These are phyloP conservation scores for Pardosa pseudoannulata DNA, from an alignment of 2,888 invertebrate genomes.

Conservation along the genomic window DNA sequence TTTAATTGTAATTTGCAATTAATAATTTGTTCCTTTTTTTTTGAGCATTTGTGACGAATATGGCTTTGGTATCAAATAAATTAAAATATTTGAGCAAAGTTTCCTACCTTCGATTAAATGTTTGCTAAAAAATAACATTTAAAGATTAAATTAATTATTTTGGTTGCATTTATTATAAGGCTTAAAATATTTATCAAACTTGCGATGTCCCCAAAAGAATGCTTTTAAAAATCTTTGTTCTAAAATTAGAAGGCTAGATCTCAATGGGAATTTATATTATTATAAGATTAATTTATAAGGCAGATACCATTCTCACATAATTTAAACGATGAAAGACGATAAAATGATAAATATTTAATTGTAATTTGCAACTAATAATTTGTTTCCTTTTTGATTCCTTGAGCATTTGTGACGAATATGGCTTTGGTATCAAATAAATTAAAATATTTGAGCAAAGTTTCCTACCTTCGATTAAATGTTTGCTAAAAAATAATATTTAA, in stretches of 20 bases:
- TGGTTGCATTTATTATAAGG: no score
- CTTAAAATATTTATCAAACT: no score
- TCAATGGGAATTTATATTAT: no score
- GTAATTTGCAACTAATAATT: not conserved
- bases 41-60: not conserved
- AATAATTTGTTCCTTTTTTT: not conserved
- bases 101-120: not conserved
- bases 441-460: constrained; percentile 1
- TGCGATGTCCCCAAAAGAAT: no score
- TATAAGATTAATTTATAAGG: no score
- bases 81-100: constrained; percentile 4
- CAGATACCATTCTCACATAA: no score
- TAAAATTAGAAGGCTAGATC: no score
- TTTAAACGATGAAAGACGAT: no score
- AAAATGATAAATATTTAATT: not conserved
- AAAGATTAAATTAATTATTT: not conserved
- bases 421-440: not conserved
- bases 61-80: not conserved
- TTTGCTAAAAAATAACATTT: not conserved
- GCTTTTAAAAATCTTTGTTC: no score
- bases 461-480: not conserved
- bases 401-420: not conserved
- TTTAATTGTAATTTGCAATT: constrained; percentile 14
- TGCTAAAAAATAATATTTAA: not conserved
- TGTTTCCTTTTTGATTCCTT: not conserved